A percentile compares a stretch with the other conserved stretches of the same genome.
phyloP scores from a whole-genome alignment of 1,140 invertebrate genomes.

The Hyphantria cunea region DNA sequence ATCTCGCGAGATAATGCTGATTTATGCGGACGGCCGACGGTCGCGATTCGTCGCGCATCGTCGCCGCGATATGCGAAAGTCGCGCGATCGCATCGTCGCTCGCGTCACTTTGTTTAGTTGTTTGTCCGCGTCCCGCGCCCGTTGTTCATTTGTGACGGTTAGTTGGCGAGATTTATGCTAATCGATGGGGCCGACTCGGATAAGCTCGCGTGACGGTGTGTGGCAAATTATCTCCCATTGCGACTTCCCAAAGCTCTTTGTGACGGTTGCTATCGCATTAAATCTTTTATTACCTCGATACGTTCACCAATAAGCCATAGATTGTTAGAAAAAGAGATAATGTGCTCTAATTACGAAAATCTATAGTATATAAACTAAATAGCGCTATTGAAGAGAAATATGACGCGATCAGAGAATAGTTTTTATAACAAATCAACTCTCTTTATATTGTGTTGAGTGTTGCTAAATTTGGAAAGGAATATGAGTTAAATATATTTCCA shows the following conservation, averaged over 20 bases:
- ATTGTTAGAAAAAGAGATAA: constrained; percentile 44
- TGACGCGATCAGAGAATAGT: constrained; percentile 22
- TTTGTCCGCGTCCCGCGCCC: constrained; percentile 40
- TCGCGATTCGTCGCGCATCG: constrained; percentile 75
- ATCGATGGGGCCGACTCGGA: constrained; percentile 71
- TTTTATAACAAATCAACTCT: constrained; percentile 51
- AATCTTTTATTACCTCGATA: constrained; percentile 48
- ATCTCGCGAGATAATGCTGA: constrained; percentile 81
- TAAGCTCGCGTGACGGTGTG: constrained; percentile 74
- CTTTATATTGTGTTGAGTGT: constrained; percentile 50
- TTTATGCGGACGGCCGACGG: constrained; percentile 73
- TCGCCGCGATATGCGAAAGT: constrained; percentile 63
- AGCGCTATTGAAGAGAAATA: constrained; percentile 18
- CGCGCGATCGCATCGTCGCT: constrained; percentile 50
- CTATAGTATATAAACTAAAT: constrained; percentile 8
- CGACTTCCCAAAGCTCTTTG: constrained; percentile 57
- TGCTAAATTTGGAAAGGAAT: constrained; percentile 64
- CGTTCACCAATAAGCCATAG: constrained; percentile 41
- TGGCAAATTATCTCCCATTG: constrained; percentile 71
- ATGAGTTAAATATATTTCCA: constrained; percentile 55
- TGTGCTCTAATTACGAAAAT: constrained; percentile 20
- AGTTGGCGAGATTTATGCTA: constrained; percentile 80
- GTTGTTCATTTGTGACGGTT: constrained; percentile 72
- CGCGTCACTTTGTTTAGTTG: constrained; percentile 56
- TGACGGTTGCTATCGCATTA: constrained; percentile 43